Evolutionary conservation across 2,888 invertebrate genomes (phyloP).

Genomic region (Ochropacha duplaris): DNA sequence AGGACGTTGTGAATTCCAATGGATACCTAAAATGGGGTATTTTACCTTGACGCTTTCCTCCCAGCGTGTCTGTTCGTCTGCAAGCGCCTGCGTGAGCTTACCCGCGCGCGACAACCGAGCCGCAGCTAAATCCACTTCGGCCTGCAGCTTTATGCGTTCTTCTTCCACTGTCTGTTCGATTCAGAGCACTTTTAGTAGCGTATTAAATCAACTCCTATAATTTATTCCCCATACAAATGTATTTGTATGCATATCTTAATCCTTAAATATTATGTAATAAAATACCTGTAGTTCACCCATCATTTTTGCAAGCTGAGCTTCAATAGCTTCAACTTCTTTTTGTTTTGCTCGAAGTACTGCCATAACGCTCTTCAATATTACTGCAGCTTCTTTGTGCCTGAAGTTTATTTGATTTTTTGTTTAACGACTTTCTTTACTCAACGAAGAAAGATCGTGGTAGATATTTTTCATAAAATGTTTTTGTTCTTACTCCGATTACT

Average conservation of each 20-base stretch:
- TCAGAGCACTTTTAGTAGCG: background rate
- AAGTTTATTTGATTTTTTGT: conserved; percentile 7
- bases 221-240: no score
- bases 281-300: conserved; percentile 87
- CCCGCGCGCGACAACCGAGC: conserved; percentile 91
- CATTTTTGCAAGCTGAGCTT: conserved; percentile 89
- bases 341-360: conserved; percentile 90
- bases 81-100: conserved; percentile 92
- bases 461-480: no score
- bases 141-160: conserved; percentile 89
- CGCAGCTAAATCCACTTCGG: conserved; percentile 90
- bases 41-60: conserved; percentile 86
- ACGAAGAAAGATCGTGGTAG: no score
- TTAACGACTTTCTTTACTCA: background rate
- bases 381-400: conserved; percentile 90
- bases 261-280: background rate
- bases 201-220: no score
- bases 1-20: no score
- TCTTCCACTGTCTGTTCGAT: conserved; percentile 83
- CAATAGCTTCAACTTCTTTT: conserved; percentile 90
- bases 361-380: conserved; percentile 90
- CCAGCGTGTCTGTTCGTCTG: conserved; percentile 94
- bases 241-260: no score
- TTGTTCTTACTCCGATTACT: no score
- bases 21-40: no score